Evolutionary conservation across 2,797 vertebrate species (phyloP).

Genomic region (Cossypha polioptera): DNA sequence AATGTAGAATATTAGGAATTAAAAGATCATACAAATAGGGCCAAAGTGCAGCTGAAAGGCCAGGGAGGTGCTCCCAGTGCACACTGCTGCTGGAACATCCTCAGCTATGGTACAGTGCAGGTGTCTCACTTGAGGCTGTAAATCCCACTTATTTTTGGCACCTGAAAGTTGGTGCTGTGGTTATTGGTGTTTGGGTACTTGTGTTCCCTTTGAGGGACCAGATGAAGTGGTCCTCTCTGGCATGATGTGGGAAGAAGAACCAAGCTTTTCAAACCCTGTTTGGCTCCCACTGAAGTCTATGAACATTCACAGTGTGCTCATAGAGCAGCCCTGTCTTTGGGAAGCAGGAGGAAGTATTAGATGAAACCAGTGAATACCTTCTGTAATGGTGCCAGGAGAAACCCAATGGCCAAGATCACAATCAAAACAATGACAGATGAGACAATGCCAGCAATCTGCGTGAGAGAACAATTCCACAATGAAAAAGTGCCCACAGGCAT

Average conservation of each 20-base stretch:
- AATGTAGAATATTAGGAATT: neutral
- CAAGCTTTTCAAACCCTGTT: neutral
- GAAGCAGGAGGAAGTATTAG: neutral
- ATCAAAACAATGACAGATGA: slow-evolving; percentile 89
- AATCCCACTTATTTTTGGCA: neutral
- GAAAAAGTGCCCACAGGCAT: neutral
- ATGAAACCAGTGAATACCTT: slow-evolving; percentile 78
- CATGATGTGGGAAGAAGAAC: neutral
- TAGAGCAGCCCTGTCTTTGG: neutral
- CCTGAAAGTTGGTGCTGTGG: neutral
- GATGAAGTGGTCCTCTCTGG: neutral
- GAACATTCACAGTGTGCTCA: neutral
- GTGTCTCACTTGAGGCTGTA: neutral
- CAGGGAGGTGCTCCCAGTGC: fast-evolving
- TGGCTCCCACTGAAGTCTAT: neutral
- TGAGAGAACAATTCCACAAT: neutral
- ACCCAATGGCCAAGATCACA: slow-evolving; percentile 87
- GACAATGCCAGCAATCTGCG: slow-evolving; percentile 88
- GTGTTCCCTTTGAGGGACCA: neutral
- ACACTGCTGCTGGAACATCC: neutral
- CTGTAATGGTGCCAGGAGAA: slow-evolving; percentile 89
- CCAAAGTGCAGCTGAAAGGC: neutral
- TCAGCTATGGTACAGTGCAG: fast-evolving
- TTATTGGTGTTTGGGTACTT: neutral
- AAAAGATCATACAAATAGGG: neutral